Conservation (phyloP, 2,113 vertebrate species). For the Procapra przewalskii region DNA sequence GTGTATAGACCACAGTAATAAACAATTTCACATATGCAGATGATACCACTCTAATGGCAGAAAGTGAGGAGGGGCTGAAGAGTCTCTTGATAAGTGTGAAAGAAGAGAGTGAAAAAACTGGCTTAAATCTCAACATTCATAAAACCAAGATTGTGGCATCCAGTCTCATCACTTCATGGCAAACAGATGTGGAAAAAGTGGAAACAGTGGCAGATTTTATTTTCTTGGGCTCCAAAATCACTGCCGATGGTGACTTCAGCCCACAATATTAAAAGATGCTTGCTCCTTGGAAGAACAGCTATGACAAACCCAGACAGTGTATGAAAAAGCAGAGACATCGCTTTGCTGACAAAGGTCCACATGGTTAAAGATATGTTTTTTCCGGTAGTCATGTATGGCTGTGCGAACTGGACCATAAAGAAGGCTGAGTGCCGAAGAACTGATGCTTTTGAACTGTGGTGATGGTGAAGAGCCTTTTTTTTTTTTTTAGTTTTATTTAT, state of each 20-base stretch:
- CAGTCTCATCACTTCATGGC: background rate
- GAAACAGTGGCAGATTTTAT: background rate
- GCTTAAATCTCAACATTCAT: background rate
- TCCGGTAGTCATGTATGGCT: background rate
- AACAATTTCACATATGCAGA: background rate
- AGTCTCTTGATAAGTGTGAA: background rate
- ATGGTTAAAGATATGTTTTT: background rate
- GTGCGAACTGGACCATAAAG: too few species aligned
- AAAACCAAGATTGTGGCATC: background rate
- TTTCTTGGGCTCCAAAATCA: background rate
- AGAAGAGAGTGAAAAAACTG: background rate
- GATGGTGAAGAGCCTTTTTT: too few species aligned
- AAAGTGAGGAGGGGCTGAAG: background rate
- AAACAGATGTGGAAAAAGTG: background rate
- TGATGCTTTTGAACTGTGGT: too few species aligned
- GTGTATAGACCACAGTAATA: rapidly evolving
- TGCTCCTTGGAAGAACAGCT: background rate
- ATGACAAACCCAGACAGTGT: background rate
- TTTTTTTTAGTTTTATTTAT: too few species aligned
- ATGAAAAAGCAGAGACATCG: background rate
- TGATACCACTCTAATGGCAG: background rate
- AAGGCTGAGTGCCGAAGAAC: too few species aligned
- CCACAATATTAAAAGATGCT: background rate
- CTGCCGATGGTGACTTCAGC: background rate
- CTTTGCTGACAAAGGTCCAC: background rate